These are phyloP conservation scores for Ips nitidus DNA, from an alignment of 1,140 invertebrate genomes.

Conservation along the genomic window DNA sequence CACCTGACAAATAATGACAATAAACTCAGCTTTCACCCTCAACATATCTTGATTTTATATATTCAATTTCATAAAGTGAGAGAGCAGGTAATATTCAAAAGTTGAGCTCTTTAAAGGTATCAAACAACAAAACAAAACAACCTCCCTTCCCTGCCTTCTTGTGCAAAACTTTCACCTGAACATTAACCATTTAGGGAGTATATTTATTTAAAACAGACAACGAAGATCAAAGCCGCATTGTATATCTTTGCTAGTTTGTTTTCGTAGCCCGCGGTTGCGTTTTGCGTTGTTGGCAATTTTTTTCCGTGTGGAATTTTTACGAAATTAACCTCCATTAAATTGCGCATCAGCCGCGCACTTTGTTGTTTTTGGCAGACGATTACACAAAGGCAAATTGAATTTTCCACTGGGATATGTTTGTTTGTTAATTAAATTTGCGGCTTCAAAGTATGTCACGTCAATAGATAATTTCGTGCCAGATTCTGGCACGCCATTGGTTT, in stretches of 20 bases:
- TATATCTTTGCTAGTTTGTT: slow-evolving; percentile 1
- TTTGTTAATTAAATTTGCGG: slow-evolving; percentile 4
- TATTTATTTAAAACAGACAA: not conserved
- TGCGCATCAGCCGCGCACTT: not conserved
- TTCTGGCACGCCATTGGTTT: not conserved
- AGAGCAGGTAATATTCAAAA: too few relatives aligned
- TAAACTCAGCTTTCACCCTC: too few relatives aligned
- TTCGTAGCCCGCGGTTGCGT: not conserved
- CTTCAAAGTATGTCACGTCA: not conserved
- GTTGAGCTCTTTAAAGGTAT: too few relatives aligned
- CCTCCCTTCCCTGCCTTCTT: too few relatives aligned
- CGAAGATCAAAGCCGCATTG: slow-evolving; percentile 1
- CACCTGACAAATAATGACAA: too few relatives aligned
- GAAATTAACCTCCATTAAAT: slow-evolving; percentile 3
- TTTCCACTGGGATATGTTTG: slow-evolving; percentile 5
- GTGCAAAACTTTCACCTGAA: too few relatives aligned
- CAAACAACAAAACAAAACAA: too few relatives aligned
- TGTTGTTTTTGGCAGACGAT: slow-evolving; percentile 3
- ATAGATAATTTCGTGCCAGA: not conserved
- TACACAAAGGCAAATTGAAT: slow-evolving; percentile 5
- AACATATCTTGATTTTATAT: too few relatives aligned
- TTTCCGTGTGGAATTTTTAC: not conserved
- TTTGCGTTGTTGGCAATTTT: slow-evolving; percentile 2
- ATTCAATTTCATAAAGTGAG: too few relatives aligned
- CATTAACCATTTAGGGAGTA: too few relatives aligned